These are phyloP conservation scores for Myotis davidii DNA, from an alignment of 2,113 vertebrate species.

Conservation along the genomic window DNA sequence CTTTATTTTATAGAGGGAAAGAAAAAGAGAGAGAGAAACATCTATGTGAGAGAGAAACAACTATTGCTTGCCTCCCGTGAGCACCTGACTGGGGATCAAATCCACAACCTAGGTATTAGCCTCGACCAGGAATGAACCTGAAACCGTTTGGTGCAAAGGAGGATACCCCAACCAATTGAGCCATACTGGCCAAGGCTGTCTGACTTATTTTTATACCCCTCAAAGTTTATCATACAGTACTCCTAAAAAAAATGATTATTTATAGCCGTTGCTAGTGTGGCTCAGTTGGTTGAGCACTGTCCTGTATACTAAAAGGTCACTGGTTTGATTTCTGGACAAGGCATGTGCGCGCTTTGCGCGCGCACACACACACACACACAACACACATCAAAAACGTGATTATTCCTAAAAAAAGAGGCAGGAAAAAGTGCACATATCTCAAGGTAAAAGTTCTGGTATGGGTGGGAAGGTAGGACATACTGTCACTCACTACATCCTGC, in stretches of 20 bases:
- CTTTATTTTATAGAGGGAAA: not conserved
- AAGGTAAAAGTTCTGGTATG: not conserved
- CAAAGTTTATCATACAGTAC: not conserved
- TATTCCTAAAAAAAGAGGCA: conserved; percentile 12
- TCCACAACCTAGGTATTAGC: not conserved
- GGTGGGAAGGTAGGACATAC: not conserved
- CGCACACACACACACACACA: too few species aligned
- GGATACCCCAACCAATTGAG: not conserved
- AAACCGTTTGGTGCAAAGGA: not conserved
- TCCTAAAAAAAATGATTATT: not conserved
- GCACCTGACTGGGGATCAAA: not conserved
- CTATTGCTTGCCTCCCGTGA: not conserved
- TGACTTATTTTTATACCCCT: not conserved
- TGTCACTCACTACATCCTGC: not conserved
- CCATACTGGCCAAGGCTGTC: not conserved
- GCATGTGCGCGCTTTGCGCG: too few species aligned
- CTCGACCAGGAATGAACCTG: not conserved
- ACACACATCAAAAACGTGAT: not conserved
- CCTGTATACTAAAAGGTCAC: too few species aligned
- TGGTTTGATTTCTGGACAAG: too few species aligned
- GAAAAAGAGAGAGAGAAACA: not conserved
- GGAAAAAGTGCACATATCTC: not conserved
- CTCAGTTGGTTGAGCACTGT: too few species aligned
- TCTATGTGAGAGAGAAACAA: not conserved
- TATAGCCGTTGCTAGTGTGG: too few species aligned